A percentile compares a stretch with the other conserved stretches of the same genome.
phyloP scores from a whole-genome alignment of 1,140 invertebrate genomes.

The Drosophila parabipectinata region DNA sequence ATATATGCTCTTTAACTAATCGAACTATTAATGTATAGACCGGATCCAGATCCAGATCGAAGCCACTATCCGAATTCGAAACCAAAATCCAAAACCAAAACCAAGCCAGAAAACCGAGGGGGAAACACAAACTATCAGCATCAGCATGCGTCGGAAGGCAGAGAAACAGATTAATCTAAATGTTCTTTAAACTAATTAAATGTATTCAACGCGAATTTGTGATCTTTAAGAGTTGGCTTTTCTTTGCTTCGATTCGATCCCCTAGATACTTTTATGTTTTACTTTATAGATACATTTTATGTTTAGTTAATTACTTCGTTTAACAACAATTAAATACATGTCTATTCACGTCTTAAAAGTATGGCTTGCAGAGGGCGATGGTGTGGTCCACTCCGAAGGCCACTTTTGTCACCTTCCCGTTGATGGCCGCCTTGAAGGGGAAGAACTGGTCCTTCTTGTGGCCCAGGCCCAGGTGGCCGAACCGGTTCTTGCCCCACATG shows the following conservation, averaged over 20 bases:
- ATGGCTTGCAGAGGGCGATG: conserved; percentile 90
- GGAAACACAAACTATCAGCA: conserved; percentile 53
- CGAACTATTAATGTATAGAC: conserved; percentile 52
- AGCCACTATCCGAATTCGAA: conserved; percentile 49
- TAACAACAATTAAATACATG: not conserved
- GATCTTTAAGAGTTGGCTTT: conserved; percentile 60
- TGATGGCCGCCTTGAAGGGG: conserved; percentile 92
- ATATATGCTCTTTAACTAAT: conserved; percentile 73
- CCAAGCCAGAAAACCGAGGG: conserved; percentile 1
- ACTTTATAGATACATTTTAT: not conserved
- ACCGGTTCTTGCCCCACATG: conserved; percentile 95
- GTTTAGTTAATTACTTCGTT: conserved; percentile 1
- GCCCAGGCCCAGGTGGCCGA: conserved; percentile 93
- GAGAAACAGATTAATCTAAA: conserved; percentile 70
- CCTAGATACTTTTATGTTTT: too few relatives aligned
- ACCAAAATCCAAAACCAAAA: conserved; percentile 14
- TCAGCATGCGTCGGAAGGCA: conserved; percentile 39
- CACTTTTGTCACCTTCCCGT: conserved; percentile 89
- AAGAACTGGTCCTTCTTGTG: conserved; percentile 93
- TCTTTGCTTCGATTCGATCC: conserved; percentile 4
- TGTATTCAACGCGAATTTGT: conserved; percentile 83
- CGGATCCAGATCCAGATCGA: conserved; percentile 35
- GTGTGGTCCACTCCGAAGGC: conserved; percentile 94
- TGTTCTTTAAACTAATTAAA: conserved; percentile 80
- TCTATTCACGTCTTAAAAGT: conserved; percentile 84